phyloP scores from a whole-genome alignment of 1,140 invertebrate species.

The Lerema accius region DNA sequence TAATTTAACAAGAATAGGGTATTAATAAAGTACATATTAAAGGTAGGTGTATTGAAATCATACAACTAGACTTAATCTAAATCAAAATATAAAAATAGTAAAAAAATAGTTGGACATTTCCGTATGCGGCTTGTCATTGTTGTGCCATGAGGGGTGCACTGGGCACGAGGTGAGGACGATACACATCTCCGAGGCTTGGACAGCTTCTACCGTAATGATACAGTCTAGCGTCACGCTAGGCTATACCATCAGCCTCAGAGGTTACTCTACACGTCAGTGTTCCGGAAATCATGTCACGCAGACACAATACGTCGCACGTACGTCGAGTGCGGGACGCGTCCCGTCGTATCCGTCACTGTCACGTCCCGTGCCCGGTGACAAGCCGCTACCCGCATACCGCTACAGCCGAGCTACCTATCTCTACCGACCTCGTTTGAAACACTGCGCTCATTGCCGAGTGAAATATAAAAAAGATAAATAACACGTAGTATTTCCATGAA shows the following conservation, averaged over 20 bases:
- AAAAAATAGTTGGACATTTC: constrained; percentile 80
- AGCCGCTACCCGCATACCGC: constrained; percentile 53
- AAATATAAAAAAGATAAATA: constrained; percentile 83
- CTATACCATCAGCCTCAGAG: constrained; percentile 22
- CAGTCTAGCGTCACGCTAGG: constrained; percentile 21
- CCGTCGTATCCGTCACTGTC: too few relatives aligned
- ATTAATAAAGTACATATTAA: constrained; percentile 73
- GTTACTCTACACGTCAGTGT: constrained; percentile 6
- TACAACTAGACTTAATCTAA: constrained; percentile 81
- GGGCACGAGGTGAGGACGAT: too few relatives aligned
- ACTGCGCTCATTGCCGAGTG: constrained; percentile 70
- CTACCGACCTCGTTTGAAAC: constrained; percentile 72
- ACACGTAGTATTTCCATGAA: constrained; percentile 79
- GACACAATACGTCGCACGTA: constrained; percentile 19
- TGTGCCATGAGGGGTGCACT: constrained; percentile 50
- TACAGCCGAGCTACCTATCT: constrained; percentile 52
- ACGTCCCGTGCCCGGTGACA: constrained; percentile 35
- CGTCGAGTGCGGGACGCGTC: constrained; percentile 8
- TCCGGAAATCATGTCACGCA: constrained; percentile 11
- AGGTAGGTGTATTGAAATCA: constrained; percentile 68
- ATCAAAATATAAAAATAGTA: constrained; percentile 83
- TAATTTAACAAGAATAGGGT: constrained; percentile 75
- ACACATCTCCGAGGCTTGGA: background rate
- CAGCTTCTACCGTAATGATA: constrained; percentile 5
- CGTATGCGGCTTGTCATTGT: constrained; percentile 72